Conservation (phyloP, 2,113 vertebrate genomes). For the Neogobius melanostomus region DNA sequence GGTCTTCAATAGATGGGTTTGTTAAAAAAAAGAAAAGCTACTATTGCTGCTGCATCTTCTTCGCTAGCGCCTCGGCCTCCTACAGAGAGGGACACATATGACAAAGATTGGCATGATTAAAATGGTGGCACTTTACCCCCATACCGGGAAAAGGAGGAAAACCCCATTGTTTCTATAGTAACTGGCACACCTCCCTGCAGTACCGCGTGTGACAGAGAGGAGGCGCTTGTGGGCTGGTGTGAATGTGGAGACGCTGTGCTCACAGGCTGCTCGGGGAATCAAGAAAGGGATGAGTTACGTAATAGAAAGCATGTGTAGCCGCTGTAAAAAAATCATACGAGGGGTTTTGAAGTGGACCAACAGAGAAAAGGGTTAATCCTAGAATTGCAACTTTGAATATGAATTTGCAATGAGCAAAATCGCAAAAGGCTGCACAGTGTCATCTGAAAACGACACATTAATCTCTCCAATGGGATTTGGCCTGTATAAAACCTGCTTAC, state of each 20-base stretch:
- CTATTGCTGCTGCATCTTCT: constrained; percentile 74
- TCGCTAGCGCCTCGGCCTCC: constrained; percentile 76
- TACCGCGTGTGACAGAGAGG: constrained; percentile 41
- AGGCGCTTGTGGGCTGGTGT: constrained; percentile 44
- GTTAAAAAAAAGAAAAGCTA: constrained; percentile 7
- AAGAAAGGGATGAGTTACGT: constrained; percentile 52
- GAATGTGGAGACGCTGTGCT: constrained; percentile 8
- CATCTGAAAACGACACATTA: too few relatives aligned
- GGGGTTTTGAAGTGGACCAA: neutral
- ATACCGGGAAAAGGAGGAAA: constrained; percentile 39
- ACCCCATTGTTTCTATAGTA: constrained; percentile 60
- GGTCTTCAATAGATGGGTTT: constrained; percentile 9
- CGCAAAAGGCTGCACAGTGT: too few relatives aligned
- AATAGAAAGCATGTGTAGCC: constrained; percentile 52
- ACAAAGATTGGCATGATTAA: constrained; percentile 32
- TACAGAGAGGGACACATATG: constrained; percentile 43
- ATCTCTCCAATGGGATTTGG: too few relatives aligned
- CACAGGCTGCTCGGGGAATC: constrained; percentile 20
- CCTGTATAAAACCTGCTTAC: too few relatives aligned
- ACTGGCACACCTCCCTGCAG: constrained; percentile 62
- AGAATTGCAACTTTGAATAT: too few relatives aligned
- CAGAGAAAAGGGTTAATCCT: constrained; percentile 1
- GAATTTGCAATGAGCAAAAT: too few relatives aligned
- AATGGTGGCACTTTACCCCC: constrained; percentile 44
- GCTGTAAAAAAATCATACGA: constrained; percentile 2